These are phyloP conservation scores for Pogonophryne albipinna DNA, from an alignment of 2,797 vertebrate genomes.

Conservation along the genomic window DNA sequence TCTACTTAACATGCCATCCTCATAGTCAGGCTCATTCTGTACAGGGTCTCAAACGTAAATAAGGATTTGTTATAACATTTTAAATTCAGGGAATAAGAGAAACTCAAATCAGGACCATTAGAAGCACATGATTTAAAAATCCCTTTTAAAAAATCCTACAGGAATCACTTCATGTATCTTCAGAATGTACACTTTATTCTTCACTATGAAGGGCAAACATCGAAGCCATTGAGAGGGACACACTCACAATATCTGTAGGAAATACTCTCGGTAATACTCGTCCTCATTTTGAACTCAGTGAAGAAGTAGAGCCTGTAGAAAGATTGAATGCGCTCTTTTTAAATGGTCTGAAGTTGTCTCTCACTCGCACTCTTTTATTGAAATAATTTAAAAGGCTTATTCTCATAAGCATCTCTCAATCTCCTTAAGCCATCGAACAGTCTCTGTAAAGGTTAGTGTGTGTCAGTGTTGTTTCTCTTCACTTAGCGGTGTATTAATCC, in stretches of 20 bases:
- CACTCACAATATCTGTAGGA: background rate
- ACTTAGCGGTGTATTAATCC: conserved; percentile 40
- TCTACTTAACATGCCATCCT: conserved; percentile 57
- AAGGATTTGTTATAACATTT: conserved; percentile 14
- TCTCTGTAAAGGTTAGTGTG: conserved; percentile 27
- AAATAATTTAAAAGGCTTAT: background rate
- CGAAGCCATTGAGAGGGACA: background rate
- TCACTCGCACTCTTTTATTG: background rate
- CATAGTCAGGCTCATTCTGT: conserved; percentile 13
- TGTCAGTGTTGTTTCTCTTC: conserved; percentile 3
- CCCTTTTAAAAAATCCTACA: background rate
- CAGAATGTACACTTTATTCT: background rate
- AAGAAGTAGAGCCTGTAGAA: background rate
- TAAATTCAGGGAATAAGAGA: conserved; percentile 16
- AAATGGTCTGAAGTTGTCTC: background rate
- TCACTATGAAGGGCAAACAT: background rate
- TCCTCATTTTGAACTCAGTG: background rate
- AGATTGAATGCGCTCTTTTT: background rate
- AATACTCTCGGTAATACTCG: background rate
- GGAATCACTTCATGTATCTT: background rate
- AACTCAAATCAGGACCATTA: conserved; percentile 6
- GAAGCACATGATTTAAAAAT: conserved; percentile 1
- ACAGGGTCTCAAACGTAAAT: conserved; percentile 25
- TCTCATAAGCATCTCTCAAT: background rate
- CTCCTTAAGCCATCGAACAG: background rate